These are phyloP conservation scores for Sebastiscus albofasciatus DNA, from an alignment of 2,797 vertebrate genomes.

Conservation along the genomic window DNA sequence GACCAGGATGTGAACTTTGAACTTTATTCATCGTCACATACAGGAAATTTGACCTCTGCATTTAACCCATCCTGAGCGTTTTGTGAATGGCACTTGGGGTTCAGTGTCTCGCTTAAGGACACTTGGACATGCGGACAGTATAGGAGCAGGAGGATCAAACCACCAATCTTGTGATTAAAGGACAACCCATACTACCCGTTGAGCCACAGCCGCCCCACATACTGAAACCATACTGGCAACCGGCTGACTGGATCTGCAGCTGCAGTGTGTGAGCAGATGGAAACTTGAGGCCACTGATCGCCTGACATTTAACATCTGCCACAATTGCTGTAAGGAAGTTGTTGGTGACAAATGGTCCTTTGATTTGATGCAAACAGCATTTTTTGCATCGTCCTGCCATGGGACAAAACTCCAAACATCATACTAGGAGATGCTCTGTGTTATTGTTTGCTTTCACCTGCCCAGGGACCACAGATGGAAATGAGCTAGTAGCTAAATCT, in stretches of 20 bases:
- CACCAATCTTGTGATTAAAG: too few relatives aligned
- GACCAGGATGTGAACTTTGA: neutral
- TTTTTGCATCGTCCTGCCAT: neutral
- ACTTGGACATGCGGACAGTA: too few relatives aligned
- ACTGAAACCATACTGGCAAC: neutral
- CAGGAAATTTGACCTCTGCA: too few relatives aligned
- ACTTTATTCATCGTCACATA: too few relatives aligned
- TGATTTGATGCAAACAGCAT: neutral
- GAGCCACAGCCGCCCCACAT: too few relatives aligned
- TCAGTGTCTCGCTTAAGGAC: too few relatives aligned
- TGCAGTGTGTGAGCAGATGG: neutral
- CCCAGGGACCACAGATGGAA: neutral
- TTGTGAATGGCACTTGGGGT: too few relatives aligned
- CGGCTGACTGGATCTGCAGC: neutral
- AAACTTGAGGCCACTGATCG: neutral
- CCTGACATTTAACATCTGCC: slow-evolving; percentile 29
- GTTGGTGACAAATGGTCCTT: neutral
- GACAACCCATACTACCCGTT: too few relatives aligned
- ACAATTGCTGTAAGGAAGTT: neutral
- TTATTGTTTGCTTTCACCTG: too few relatives aligned
- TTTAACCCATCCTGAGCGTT: too few relatives aligned
- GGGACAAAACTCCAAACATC: neutral
- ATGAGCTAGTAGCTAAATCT: neutral
- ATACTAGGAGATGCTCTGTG: neutral
- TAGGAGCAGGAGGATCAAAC: too few relatives aligned